Evolutionary conservation across 53 echinoderm and acorn worm species (phyloP), one percentile per base, ranked within the genome.

Genomic region (Paelopatides confundens): DNA sequence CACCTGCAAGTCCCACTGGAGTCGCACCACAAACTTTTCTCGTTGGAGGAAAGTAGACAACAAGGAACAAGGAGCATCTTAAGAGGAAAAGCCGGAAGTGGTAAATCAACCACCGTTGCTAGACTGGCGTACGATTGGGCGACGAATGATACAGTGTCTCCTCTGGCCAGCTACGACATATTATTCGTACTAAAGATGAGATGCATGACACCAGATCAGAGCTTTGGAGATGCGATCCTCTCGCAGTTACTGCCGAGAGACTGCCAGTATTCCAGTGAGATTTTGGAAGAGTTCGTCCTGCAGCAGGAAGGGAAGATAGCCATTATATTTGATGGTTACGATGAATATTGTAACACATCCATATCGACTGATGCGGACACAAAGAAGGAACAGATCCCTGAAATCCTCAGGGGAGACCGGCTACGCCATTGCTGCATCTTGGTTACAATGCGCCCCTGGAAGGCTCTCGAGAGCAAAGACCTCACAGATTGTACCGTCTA

Each of bases 281-380:
- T 14, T 10, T 2, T 83, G 23, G 84, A 83, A 27, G 27, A 38
- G 38, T 40, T 83, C 31, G 35, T 83, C 37, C 58, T 35, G 4
- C 33, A 63, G 1, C 12, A 64, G n/a, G 65, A 83, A 23, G 63
- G 64, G 26, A 83, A 65, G 40, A 46, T 83, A 6, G 84, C 84
- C 46, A 39, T 83, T n/a, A 83, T 83, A 35, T 83, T 83, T 36
- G 84, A 83, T 83, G 84, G 84, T 34, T 83, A 32, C 12, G 84
- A 83, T 38, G 84, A 83, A 63, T 83, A 40, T 27, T n/a, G n/a
- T n/a, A n/a, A n/a, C n/a, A n/a, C n/a, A n/a, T n/a, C n/a, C n/a
- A n/a, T n/a, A n/a, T 28, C 62, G 0, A 34, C 17, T 63, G 34
- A n/a, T 14, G 28, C 5, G 26, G 28, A 21, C 13, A 37, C 28